phyloP scores from a whole-genome alignment of 2,797 vertebrate genomes.

The Xerus rutilus region DNA sequence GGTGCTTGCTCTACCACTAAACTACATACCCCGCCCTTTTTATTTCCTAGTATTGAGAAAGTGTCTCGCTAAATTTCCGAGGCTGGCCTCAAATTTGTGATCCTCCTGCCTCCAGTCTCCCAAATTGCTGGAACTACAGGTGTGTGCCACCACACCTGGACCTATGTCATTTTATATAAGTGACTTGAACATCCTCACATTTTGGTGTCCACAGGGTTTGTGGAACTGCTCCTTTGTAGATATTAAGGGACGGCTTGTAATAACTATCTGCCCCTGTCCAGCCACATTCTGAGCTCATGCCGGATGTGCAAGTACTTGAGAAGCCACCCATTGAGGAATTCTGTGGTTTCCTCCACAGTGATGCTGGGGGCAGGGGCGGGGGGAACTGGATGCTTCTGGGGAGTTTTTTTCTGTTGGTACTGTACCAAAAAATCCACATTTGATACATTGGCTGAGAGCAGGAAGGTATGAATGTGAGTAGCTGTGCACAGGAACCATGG shows the following conservation, averaged over 20 bases:
- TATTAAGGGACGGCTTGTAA: too few species aligned
- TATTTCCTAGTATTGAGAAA: too few species aligned
- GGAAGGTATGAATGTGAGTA: neutral
- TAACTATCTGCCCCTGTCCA: neutral
- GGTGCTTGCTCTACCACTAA: too few species aligned
- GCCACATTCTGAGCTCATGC: fast-evolving
- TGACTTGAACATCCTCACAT: neutral
- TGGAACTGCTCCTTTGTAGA: neutral
- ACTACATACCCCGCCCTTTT: too few species aligned
- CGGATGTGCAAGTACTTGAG: neutral
- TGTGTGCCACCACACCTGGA: too few species aligned
- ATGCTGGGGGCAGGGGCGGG: neutral
- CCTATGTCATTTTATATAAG: neutral
- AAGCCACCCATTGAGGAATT: neutral
- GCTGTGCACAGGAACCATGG: fast-evolving
- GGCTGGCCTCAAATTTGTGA: too few species aligned
- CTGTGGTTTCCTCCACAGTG: neutral
- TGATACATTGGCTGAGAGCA: neutral
- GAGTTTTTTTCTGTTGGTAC: neutral
- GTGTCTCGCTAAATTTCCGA: too few species aligned
- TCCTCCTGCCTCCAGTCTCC: too few species aligned
- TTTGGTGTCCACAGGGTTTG: fast-evolving
- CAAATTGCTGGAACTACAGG: too few species aligned
- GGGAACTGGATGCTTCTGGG: neutral
- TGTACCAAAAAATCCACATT: neutral